These are phyloP conservation scores for Erebia ligea DNA, from an alignment of 2,888 invertebrate species.

Conservation along the genomic window DNA sequence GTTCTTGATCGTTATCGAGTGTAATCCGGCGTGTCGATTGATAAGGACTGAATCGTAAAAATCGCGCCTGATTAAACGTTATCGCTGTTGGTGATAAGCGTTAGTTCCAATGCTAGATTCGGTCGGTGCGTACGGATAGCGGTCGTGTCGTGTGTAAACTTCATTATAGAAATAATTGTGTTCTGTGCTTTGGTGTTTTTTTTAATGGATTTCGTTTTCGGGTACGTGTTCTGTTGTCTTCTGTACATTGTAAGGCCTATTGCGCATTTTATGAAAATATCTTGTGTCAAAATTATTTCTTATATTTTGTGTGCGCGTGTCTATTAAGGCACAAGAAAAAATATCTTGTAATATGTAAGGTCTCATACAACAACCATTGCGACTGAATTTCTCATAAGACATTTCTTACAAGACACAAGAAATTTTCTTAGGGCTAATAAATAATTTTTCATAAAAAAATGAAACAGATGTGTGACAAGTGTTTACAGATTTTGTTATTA, in stretches of 20 bases:
- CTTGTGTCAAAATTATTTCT: too few species aligned
- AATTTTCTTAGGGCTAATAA: too few species aligned
- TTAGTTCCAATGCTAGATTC: conserved; percentile 31
- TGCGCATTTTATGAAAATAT: too few species aligned
- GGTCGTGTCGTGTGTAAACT: conserved; percentile 8
- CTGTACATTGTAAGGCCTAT: background rate
- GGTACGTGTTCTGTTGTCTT: background rate
- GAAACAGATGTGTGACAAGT: too few species aligned
- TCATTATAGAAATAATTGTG: background rate
- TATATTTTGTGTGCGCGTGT: too few species aligned
- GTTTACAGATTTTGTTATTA: background rate
- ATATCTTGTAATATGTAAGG: too few species aligned
- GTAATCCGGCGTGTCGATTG: conserved; percentile 79
- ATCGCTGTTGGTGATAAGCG: conserved; percentile 52
- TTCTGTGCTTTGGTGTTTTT: conserved; percentile 10
- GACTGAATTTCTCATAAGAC: too few species aligned
- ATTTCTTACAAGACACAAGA: too few species aligned
- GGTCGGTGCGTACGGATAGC: conserved; percentile 3
- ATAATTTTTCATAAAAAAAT: background rate
- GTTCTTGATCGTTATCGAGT: conserved; percentile 70
- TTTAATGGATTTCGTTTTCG: background rate
- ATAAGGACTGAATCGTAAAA: conserved; percentile 75
- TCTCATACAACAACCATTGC: too few species aligned
- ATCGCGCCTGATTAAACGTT: conserved; percentile 75
- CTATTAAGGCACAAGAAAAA: too few species aligned